phyloP scores from a whole-genome alignment of 2,113 vertebrate genomes.

The Anguilla rostrata region DNA sequence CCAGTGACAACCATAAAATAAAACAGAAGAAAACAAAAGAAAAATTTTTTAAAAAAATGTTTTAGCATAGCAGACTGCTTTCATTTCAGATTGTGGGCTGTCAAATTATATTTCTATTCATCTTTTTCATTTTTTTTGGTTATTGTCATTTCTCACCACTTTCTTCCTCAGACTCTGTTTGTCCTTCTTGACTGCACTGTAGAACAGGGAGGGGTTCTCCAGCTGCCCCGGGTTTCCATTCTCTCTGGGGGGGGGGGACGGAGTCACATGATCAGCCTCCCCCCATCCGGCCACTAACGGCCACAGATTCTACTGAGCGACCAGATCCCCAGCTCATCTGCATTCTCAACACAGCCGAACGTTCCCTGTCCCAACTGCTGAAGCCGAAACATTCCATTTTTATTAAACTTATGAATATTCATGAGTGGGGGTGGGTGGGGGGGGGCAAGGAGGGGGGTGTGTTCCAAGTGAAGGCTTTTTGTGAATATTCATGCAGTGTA shows the following conservation, averaged over 20 bases:
- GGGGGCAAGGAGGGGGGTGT: no score
- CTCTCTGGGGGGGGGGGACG: conserved; percentile 79
- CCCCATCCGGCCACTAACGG: conserved; percentile 48
- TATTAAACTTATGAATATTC: not conserved
- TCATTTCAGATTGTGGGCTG: no score
- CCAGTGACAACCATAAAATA: no score
- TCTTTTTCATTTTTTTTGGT: conserved; percentile 49
- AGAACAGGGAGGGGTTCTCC: conserved; percentile 83
- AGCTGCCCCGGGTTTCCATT: conserved; percentile 83
- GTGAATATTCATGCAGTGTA: no score
- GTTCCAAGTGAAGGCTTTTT: no score
- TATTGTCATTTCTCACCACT: conserved; percentile 80
- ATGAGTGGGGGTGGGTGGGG: no score
- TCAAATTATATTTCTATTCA: no score
- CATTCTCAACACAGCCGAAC: not conserved
- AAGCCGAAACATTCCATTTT: no score
- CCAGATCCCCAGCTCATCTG: not conserved
- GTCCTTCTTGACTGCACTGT: conserved; percentile 85
- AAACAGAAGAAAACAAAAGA: no score
- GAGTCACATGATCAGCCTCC: conserved; percentile 75
- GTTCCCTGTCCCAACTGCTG: not conserved
- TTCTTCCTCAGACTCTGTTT: conserved; percentile 88
- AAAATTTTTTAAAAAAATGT: no score
- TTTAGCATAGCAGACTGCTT: no score
- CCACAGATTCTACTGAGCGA: conserved; percentile 58